Percentiles rank a stretch among this genome's conserved stretches.
phyloP scores from a whole-genome alignment of 2,888 invertebrate species.

The Calameuta idolon region DNA sequence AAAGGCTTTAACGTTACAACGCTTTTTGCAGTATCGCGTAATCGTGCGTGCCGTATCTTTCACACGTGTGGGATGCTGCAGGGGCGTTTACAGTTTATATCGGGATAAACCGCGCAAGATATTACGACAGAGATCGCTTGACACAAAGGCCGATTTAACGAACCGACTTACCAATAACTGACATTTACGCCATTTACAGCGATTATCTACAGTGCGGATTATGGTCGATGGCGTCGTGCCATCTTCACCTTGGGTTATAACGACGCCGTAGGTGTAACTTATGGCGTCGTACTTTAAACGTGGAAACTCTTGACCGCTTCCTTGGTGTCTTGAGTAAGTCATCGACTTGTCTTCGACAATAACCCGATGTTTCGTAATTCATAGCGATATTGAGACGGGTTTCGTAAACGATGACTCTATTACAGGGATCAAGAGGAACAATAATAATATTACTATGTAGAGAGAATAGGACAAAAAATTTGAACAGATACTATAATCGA shows the following conservation, averaged over 20 bases:
- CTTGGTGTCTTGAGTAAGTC: neutral
- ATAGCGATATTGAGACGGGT: neutral
- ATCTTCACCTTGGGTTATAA: neutral
- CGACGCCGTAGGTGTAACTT: neutral
- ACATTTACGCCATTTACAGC: constrained; percentile 1
- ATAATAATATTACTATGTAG: neutral
- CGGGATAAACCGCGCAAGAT: neutral
- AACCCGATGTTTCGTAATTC: neutral
- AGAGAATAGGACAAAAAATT: neutral
- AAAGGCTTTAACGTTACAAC: constrained; percentile 25
- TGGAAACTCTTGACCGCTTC: neutral
- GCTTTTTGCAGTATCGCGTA: neutral
- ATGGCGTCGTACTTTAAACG: neutral
- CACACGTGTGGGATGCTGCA: neutral
- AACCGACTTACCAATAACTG: constrained; percentile 3
- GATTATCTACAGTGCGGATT: neutral
- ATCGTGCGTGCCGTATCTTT: neutral
- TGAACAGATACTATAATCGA: neutral
- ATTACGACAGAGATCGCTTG: neutral
- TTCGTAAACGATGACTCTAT: neutral
- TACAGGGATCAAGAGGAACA: neutral
- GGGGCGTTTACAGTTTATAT: neutral
- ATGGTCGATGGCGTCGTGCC: constrained; percentile 4
- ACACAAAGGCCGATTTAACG: constrained; percentile 3
- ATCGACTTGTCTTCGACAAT: neutral